Percentiles rank a stretch among this genome's conserved stretches.
phyloP scores from a whole-genome alignment of 64 coral and sea anemone species.

The Stichodactyla mertensii region DNA sequence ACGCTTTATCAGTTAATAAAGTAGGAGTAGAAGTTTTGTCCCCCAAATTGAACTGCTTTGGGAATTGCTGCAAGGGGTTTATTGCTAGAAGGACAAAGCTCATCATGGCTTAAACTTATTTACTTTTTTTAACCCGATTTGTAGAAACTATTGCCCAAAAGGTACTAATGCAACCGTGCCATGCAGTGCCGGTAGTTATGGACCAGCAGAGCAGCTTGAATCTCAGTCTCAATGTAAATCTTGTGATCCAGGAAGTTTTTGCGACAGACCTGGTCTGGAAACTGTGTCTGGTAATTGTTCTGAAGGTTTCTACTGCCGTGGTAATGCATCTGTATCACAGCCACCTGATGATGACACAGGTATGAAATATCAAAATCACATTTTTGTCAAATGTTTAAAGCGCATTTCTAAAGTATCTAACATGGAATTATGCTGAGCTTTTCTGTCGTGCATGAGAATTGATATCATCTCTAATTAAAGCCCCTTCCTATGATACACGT shows the following conservation, averaged over 20 bases:
- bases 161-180: slow-evolving; percentile 66
- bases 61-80: too few species aligned
- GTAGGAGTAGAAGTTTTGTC: too few species aligned
- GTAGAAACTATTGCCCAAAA: slow-evolving; percentile 70
- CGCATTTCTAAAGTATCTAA: too few species aligned
- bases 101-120: background rate
- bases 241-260: slow-evolving; percentile 85
- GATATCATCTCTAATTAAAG: too few species aligned
- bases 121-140: background rate
- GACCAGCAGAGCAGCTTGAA: slow-evolving; percentile 55
- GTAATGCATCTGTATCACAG: slow-evolving; percentile 72
- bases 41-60: too few species aligned
- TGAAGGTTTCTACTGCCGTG: slow-evolving; percentile 84
- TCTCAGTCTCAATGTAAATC: slow-evolving; percentile 76
- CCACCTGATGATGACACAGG: slow-evolving; percentile 77
- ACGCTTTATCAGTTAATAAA: too few species aligned
- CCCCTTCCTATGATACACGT: too few species aligned
- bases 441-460: too few species aligned
- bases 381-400: background rate
- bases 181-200: slow-evolving; percentile 75
- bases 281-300: slow-evolving; percentile 83
- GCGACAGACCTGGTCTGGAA: slow-evolving; percentile 70
- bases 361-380: background rate
- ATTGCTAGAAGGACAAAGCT: too few species aligned
- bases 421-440: too few species aligned